These are phyloP conservation scores for Zygaena filipendulae DNA, from an alignment of 2,888 invertebrate genomes.

Conservation along the genomic window DNA sequence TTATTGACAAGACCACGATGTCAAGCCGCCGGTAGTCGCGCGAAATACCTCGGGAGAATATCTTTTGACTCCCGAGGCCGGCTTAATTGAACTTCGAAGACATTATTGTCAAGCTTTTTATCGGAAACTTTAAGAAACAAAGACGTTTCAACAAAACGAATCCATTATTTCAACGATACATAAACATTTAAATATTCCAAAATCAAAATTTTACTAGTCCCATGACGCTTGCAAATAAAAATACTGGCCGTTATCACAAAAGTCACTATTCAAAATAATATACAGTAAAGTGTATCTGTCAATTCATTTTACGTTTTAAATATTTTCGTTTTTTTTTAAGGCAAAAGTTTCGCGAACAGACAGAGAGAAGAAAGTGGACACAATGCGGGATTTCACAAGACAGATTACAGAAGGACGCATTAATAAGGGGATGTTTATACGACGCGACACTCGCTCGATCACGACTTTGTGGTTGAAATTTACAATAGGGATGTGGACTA, in stretches of 20 bases:
- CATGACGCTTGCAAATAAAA: too few relatives aligned
- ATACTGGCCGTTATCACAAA: too few relatives aligned
- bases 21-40: constrained; percentile 30
- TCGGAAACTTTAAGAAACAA: too few relatives aligned
- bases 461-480: constrained; percentile 2
- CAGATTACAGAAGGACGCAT: constrained; percentile 58
- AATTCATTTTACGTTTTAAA: not conserved
- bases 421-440: constrained; percentile 45
- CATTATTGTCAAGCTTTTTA: constrained; percentile 55
- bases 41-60: constrained; percentile 55
- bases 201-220: too few relatives aligned
- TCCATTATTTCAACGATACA: too few relatives aligned
- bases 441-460: constrained; percentile 19
- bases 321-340: not conserved
- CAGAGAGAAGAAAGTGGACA: constrained; percentile 49
- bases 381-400: constrained; percentile 58
- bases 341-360: not conserved
- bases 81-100: constrained; percentile 55
- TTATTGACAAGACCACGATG: constrained; percentile 56
- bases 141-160: too few relatives aligned
- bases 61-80: constrained; percentile 31
- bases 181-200: too few relatives aligned
- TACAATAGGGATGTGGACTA: too few relatives aligned
- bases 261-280: too few relatives aligned
- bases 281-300: too few relatives aligned